Conservation (phyloP, 2,888 invertebrate species). For the Nephrotoma guestfalica region DNA sequence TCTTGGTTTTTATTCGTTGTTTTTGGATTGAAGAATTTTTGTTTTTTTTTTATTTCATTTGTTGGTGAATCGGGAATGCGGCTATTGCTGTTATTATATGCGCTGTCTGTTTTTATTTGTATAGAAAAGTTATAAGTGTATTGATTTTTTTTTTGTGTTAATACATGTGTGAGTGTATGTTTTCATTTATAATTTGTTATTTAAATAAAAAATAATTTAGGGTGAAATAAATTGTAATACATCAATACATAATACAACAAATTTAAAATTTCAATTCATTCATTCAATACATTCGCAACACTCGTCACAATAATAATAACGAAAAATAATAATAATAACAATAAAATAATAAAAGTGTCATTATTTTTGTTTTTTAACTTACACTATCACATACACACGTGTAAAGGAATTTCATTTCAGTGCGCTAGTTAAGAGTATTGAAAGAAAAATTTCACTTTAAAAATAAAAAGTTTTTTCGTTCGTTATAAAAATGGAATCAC, state of each 20-base stretch:
- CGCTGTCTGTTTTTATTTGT: neutral
- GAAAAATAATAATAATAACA: neutral
- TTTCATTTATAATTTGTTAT: neutral
- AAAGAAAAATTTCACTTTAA: slow-evolving; percentile 1
- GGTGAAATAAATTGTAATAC: neutral
- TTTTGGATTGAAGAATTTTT: neutral
- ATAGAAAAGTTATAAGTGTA: neutral
- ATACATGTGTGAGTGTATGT: neutral
- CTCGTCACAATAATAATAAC: neutral
- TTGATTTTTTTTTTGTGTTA: neutral
- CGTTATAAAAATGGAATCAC: slow-evolving; percentile 48
- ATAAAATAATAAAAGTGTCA: neutral
- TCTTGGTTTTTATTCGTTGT: neutral
- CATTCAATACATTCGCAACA: neutral
- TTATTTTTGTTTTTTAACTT: neutral
- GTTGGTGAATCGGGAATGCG: slow-evolving; percentile 1
- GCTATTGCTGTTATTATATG: slow-evolving; percentile 5
- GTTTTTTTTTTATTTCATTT: neutral
- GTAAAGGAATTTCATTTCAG: slow-evolving; percentile 1
- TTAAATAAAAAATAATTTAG: neutral
- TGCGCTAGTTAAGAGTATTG: slow-evolving; percentile 1
- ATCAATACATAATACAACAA: neutral
- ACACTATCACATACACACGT: neutral
- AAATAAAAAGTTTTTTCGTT: neutral
- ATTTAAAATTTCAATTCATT: neutral